Evolutionary conservation across 2,113 vertebrate genomes (phyloP).

Genomic region (Chascanopsetta lugubris): DNA sequence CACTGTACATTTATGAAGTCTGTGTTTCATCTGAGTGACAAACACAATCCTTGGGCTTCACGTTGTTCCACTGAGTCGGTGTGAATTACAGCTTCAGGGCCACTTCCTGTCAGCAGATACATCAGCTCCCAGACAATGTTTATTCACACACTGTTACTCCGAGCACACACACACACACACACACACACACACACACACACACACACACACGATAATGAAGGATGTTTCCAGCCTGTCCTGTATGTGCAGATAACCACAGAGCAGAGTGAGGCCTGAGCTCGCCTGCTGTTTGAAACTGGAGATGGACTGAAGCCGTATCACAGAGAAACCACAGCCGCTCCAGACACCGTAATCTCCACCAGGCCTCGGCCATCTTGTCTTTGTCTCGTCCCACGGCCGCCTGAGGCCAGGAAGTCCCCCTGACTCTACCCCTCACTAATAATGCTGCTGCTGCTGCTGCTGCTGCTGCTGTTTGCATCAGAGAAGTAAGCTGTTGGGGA

Average conservation of each 20-base stretch:
- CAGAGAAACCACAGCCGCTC: constrained; percentile 31
- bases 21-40: constrained; percentile 19
- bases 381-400: constrained; percentile 49
- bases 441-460: constrained; percentile 41
- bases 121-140: constrained; percentile 47
- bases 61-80: neutral
- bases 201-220: too few species aligned
- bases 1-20: too few species aligned
- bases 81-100: constrained; percentile 25
- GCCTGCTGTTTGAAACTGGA: neutral
- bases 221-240: neutral
- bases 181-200: constrained; percentile 21
- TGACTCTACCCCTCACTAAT: constrained; percentile 45
- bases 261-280: too few species aligned
- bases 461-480: too few species aligned
- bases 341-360: constrained; percentile 52
- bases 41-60: constrained; percentile 4
- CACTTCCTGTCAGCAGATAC: constrained; percentile 64
- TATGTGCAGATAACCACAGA: neutral
- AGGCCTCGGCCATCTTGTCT: constrained; percentile 66
- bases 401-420: constrained; percentile 51
- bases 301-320: constrained; percentile 23
- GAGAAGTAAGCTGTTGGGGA: too few species aligned
- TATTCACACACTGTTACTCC: constrained; percentile 29
- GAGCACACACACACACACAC: constrained; percentile 17